These are phyloP conservation scores for Leptinotarsa juncta DNA, from an alignment of 2,888 invertebrate species.

Conservation along the genomic window DNA sequence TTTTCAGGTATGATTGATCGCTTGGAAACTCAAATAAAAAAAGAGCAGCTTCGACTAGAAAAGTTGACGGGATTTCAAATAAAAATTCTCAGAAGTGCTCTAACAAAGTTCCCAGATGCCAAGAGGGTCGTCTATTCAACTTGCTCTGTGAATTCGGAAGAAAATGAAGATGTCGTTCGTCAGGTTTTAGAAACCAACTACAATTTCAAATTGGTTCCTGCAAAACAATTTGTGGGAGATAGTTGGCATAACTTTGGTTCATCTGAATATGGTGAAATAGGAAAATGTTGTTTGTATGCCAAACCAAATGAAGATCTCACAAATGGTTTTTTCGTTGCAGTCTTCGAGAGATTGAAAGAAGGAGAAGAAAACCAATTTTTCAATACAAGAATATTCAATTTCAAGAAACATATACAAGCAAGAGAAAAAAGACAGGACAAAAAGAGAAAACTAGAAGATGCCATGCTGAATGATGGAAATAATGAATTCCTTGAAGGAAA, in stretches of 20 bases:
- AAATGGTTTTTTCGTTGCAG: constrained; percentile 95
- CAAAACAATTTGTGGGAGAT: constrained; percentile 71
- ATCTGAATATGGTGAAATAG: constrained; percentile 74
- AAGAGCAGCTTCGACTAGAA: constrained; percentile 68
- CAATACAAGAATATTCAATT: constrained; percentile 50
- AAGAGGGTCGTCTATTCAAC: constrained; percentile 95
- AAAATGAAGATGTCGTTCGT: constrained; percentile 92
- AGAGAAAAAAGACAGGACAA: constrained; percentile 41
- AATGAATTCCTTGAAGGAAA: background rate
- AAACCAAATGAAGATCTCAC: constrained; percentile 82
- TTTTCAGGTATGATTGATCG: constrained; percentile 72
- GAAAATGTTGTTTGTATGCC: constrained; percentile 82
- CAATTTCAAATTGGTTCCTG: constrained; percentile 74
- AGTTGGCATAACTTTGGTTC: constrained; percentile 80
- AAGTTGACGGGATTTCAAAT: constrained; percentile 84
- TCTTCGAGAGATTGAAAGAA: constrained; percentile 77
- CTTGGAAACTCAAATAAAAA: constrained; percentile 55
- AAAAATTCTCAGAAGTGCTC: constrained; percentile 86
- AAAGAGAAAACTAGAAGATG: constrained; percentile 9
- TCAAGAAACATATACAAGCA: constrained; percentile 47
- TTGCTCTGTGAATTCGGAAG: constrained; percentile 89
- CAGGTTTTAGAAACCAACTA: constrained; percentile 73
- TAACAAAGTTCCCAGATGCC: constrained; percentile 84
- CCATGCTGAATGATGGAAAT: background rate
- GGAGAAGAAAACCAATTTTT: constrained; percentile 61